A percentile compares a stretch with the other conserved stretches of the same genome.
Conservation (phyloP, 2,797 vertebrate genomes). For the Kryptopterus vitreolus region DNA sequence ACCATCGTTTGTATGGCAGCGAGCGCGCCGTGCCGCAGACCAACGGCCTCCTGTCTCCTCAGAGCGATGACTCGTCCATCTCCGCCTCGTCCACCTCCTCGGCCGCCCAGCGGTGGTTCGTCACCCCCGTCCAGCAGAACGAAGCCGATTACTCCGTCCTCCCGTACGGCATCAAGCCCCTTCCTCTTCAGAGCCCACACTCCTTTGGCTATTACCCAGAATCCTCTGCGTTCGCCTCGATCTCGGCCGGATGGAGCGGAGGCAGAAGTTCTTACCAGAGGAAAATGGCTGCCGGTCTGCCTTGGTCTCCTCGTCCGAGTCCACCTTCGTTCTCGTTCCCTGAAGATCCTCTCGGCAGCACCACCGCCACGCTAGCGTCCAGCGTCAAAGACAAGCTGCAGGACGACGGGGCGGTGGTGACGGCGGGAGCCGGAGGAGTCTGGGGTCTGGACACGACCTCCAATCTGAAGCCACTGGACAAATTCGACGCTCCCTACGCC, state of each 20-base stretch:
- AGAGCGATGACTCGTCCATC: conserved; percentile 85
- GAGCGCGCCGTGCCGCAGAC: conserved; percentile 94
- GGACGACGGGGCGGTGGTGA: conserved; percentile 77
- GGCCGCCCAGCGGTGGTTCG: conserved; percentile 92
- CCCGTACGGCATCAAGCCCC: conserved; percentile 92
- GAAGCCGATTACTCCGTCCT: conserved; percentile 92
- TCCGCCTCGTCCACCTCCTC: conserved; percentile 71
- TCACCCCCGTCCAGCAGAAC: conserved; percentile 90
- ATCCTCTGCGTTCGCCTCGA: conserved; percentile 86
- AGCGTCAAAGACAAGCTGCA: conserved; percentile 91
- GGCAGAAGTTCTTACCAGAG: conserved; percentile 90
- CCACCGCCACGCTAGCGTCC: background rate
- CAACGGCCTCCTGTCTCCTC: conserved; percentile 90
- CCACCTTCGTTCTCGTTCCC: conserved; percentile 87
- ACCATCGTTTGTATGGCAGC: conserved; percentile 91
- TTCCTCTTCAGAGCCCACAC: conserved; percentile 93
- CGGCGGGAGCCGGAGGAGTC: conserved; percentile 69
- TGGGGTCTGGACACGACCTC: conserved; percentile 91
- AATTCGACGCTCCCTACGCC: conserved; percentile 88
- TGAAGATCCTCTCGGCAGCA: conserved; percentile 81
- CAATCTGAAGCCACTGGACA: conserved; percentile 93
- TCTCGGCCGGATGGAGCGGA: conserved; percentile 89
- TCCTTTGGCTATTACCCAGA: conserved; percentile 94
- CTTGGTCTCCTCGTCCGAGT: conserved; percentile 92
- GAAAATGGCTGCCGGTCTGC: conserved; percentile 89